Percentiles rank a stretch among this genome's conserved stretches.
Conservation (phyloP, 2,888 invertebrate species). For the Magallana nippona region DNA sequence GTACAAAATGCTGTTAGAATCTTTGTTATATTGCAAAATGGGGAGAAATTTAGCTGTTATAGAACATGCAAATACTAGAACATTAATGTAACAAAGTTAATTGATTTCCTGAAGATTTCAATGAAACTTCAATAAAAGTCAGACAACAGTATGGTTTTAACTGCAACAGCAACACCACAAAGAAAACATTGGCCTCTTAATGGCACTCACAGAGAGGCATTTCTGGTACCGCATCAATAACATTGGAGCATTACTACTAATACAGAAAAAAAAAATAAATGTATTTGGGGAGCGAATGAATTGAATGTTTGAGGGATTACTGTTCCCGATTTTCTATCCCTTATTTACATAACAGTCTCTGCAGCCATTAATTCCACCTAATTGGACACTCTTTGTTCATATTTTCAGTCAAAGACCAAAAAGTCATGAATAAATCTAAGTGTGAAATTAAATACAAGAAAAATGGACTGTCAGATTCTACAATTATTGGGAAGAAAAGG, state of each 20-base stretch:
- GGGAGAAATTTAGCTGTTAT: neutral
- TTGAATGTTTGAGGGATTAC: slow-evolving; percentile 19
- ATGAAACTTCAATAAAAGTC: slow-evolving; percentile 22
- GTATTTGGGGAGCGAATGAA: slow-evolving; percentile 22
- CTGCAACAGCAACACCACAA: slow-evolving; percentile 1
- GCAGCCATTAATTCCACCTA: slow-evolving; percentile 2
- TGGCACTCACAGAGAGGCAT: slow-evolving; percentile 9
- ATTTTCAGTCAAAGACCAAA: neutral
- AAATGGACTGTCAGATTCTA: slow-evolving; percentile 21
- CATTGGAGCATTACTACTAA: neutral
- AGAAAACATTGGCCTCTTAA: slow-evolving; percentile 4
- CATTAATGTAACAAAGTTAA: slow-evolving; percentile 30
- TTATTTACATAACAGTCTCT: slow-evolving; percentile 23
- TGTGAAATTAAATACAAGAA: slow-evolving; percentile 33
- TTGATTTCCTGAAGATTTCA: slow-evolving; percentile 32
- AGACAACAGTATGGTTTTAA: slow-evolving; percentile 26
- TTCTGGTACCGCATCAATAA: slow-evolving; percentile 27
- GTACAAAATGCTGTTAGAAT: neutral
- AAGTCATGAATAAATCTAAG: slow-evolving; percentile 28
- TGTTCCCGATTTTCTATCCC: neutral
- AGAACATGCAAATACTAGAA: slow-evolving; percentile 3
- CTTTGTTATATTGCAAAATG: slow-evolving; percentile 4
- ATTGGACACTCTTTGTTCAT: slow-evolving; percentile 33
- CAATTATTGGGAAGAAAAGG: slow-evolving; percentile 2
- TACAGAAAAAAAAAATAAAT: slow-evolving; percentile 18